Evolutionary conservation across 2,888 invertebrate species (phyloP), one percentile per base, ranked within the genome.

Genomic region (Acanthoscelides obtectus): DNA sequence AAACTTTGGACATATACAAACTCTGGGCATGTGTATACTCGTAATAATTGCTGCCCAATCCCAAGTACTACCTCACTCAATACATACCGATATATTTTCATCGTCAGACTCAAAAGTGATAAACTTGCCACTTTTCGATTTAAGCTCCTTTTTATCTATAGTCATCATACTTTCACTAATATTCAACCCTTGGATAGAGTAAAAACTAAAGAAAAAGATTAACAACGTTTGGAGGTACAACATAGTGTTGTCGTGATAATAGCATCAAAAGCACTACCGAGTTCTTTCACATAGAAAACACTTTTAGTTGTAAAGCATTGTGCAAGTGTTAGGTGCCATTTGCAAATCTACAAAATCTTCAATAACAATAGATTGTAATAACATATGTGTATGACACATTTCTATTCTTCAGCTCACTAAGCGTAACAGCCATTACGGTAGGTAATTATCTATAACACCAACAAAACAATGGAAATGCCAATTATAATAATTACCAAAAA

Each of bases 91-190:
- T 67, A 91, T 86, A 75, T 89, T 87, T 22, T 81, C 83, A 17
- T 88, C 87, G 19, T 88, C 85, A 0, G 88, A 86, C 77, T 90
- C 87, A 77, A 91, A 91, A 1, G 88, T 86, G 69, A 91, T 83
- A 66, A 90, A 84, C 74, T 87, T 87, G 1, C 86, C 66, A 69
- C 63, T 69, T 67, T 70, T 22, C 17, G 67, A 67, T 67, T 67
- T 67, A 4, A 67, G 45, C 45, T 45, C 5, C 17, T 45, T 12
- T 45, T 45, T 45, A 17, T 45, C 17, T 12, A 45, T 45, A 4
- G 17, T 12, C 45, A 45, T 45, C 45, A 45, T 45, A 12, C 45
- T 12, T 12, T 45, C 45, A 45, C 45, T 45, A 12, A 45, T 45
- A 45, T 45, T 45, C 45, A 6, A 45, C 17, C 45, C 45, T 12